Evolutionary conservation across 1,140 invertebrate species (phyloP), one percentile per base, ranked within the genome.

Genomic region (Nasonia vitripennis): DNA sequence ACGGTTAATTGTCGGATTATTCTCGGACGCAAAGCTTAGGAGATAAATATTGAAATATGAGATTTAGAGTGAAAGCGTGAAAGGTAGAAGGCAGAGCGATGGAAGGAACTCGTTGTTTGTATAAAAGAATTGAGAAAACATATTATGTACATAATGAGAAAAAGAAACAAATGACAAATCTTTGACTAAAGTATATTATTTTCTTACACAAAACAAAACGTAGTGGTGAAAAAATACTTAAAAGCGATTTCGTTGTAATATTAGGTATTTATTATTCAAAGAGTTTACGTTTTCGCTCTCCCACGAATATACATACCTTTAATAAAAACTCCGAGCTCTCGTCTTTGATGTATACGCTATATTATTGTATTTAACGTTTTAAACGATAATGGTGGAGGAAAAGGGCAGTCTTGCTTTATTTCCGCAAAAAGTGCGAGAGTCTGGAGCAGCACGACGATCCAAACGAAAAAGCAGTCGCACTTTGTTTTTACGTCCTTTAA

Each of bases 181-280:
- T 86, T 75, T 84, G 81, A 82, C 81, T 84, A 84, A 77, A 86
- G 70, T 80, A 86, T 86, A 62, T 86, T 83, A 86, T 86, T 86
- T 86, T 86, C 82, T 86, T 83, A 83, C 86, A 81, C 17, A 17
- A 86, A 78, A 82, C 20, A 71, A 70, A 75, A 68, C 45, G 70
- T 85, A 85, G 45, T 85, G 45, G n/a, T 62, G 67, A 71, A 79
- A 73, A 7, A 85, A 80, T 80, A 85, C 78, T 85, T 85, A 85
- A 84, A 79, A 75, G 78, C 78, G 78, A 74, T 85, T 85, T 85
- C 48, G 41, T 80, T 80, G 34, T 85, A 80, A 85, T 74, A 80
- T 81, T 77, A 77, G 70, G 70, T 85, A 85, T 80, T 70, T 85
- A 81, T 85, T 81, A 78, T n/a, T 85, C 78, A 78, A 85, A 85